These are phyloP conservation scores for Acanthosepion lycidas DNA, from an alignment of 2,888 invertebrate genomes.

Conservation along the genomic window DNA sequence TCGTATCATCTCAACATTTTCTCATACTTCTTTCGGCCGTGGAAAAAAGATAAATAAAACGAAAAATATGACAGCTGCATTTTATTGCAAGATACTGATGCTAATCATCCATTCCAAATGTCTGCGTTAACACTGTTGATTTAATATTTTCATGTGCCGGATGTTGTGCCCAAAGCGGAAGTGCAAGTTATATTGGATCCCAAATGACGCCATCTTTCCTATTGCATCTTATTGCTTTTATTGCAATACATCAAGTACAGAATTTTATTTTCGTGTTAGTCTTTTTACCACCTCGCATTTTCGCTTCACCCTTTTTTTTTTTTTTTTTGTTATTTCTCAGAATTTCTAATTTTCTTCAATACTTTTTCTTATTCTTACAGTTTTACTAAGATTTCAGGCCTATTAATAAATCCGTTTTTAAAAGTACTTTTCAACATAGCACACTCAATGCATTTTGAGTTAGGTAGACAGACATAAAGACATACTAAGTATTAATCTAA, in stretches of 20 bases:
- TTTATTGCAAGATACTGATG: neutral
- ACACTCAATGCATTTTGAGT: too few species aligned
- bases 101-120: neutral
- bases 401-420: too few species aligned
- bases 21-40: neutral
- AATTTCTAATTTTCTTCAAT: too few species aligned
- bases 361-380: too few species aligned
- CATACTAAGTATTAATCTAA: too few species aligned
- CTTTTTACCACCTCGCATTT: too few species aligned
- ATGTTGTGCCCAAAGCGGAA: neutral
- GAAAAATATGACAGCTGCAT: neutral
- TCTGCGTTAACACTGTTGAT: neutral
- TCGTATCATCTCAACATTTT: neutral
- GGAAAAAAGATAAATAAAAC: too few species aligned
- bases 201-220: neutral
- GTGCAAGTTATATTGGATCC: slow-evolving; percentile 13
- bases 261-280: neutral
- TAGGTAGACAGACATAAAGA: too few species aligned
- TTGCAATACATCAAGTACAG: neutral
- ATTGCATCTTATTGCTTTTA: neutral
- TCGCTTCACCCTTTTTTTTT: too few species aligned
- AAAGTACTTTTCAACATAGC: too few species aligned
- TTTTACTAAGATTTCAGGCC: too few species aligned
- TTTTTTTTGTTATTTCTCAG: too few species aligned
- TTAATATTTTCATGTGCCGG: neutral